Conservation (phyloP, 1,140 invertebrate genomes). For the Brachionus manjavacas region DNA sequence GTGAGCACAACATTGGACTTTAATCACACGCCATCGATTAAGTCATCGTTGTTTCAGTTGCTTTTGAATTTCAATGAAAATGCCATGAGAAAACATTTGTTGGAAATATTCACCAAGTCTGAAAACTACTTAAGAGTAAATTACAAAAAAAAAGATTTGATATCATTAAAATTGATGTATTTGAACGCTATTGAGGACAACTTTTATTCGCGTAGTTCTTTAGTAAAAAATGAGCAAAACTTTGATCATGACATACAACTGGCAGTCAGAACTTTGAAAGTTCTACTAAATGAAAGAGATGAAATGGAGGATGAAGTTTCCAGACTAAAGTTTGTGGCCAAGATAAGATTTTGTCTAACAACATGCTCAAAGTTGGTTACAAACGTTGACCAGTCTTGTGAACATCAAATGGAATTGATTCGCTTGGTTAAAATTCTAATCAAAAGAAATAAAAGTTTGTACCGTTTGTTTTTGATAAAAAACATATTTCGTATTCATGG, state of each 20-base stretch:
- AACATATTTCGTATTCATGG: neutral
- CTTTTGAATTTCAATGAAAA: conserved; percentile 3
- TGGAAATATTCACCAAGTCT: neutral
- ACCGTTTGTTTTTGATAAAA: neutral
- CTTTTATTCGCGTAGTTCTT: neutral
- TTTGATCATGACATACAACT: neutral
- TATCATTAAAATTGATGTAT: conserved; percentile 18
- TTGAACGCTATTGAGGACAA: neutral
- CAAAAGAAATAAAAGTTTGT: neutral
- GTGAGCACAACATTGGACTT: neutral
- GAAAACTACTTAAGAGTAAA: neutral
- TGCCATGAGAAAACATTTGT: neutral
- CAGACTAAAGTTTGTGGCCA: neutral
- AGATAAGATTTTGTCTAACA: conserved; percentile 8
- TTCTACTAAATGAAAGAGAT: neutral
- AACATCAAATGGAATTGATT: neutral
- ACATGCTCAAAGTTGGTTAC: neutral
- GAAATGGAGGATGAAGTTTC: neutral
- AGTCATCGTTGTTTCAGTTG: conserved; percentile 7
- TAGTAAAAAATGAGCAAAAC: neutral
- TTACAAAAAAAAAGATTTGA: neutral
- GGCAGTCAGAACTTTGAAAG: neutral
- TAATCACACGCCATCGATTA: neutral
- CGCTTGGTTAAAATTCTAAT: neutral
- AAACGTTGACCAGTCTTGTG: neutral